phyloP scores from a whole-genome alignment of 2,888 invertebrate species.

The Mylabris sibirica region DNA sequence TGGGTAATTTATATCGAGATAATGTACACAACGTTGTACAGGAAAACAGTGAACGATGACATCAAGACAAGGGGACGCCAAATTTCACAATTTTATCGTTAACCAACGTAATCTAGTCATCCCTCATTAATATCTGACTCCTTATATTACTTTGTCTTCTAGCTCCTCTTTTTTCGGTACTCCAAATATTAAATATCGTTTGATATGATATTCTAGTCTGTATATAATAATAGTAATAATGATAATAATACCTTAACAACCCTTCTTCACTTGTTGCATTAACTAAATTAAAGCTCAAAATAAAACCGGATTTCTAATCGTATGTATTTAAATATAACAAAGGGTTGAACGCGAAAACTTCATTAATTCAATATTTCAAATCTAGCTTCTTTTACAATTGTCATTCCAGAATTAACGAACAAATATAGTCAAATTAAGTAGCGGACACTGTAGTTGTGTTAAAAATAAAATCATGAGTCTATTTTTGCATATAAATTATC shows the following conservation, averaged over 20 bases:
- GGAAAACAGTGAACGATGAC: slow-evolving; percentile 35
- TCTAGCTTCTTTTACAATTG: not conserved
- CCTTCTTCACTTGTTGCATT: slow-evolving; percentile 9
- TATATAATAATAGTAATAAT: slow-evolving; percentile 1
- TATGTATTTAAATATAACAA: not conserved
- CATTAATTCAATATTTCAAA: not conserved
- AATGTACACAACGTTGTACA: slow-evolving; percentile 46
- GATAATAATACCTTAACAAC: not conserved
- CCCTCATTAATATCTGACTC: slow-evolving; percentile 3
- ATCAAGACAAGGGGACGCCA: slow-evolving; percentile 37
- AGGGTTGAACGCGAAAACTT: not conserved
- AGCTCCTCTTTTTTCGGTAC: not conserved
- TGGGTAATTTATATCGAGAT: slow-evolving; percentile 49
- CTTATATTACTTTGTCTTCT: not conserved
- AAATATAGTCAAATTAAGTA: not conserved
- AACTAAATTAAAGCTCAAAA: not conserved
- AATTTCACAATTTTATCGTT: slow-evolving; percentile 34
- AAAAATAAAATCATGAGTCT: not conserved
- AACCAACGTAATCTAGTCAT: slow-evolving; percentile 9
- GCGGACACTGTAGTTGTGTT: not conserved
- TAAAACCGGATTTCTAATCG: not conserved
- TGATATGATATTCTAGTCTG: not conserved
- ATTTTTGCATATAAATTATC: not conserved
- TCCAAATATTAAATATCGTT: not conserved
- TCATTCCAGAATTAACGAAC: no score